A percentile compares a stretch with the other conserved stretches of the same genome.
These are phyloP conservation scores for Alloplasta piceator DNA, from an alignment of 2,888 invertebrate species.

Conservation along the genomic window DNA sequence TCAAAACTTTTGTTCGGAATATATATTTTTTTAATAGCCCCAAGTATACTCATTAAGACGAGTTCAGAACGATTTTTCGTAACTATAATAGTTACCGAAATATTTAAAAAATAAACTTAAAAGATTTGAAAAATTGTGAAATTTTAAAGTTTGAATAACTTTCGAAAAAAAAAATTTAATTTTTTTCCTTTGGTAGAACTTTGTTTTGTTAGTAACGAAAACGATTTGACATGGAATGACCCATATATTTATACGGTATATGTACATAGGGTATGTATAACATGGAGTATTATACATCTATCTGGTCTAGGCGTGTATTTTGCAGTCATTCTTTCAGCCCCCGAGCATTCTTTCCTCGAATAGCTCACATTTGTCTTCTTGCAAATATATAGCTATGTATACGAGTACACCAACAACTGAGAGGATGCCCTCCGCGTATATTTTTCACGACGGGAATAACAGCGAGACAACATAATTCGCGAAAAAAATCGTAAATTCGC, in stretches of 20 bases:
- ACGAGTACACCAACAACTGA: constrained; percentile 8
- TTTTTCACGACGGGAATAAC: constrained; percentile 21
- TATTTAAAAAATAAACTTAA: too few species aligned
- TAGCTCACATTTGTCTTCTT: constrained; percentile 61
- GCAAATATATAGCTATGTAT: background rate
- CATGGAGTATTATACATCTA: constrained; percentile 54
- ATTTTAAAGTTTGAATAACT: too few species aligned
- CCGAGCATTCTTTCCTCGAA: constrained; percentile 62
- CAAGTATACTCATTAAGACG: too few species aligned
- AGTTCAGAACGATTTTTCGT: too few species aligned
- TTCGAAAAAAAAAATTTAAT: too few species aligned
- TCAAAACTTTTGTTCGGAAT: too few species aligned
- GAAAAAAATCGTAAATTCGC: constrained; percentile 17
- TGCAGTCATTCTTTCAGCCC: constrained; percentile 62
- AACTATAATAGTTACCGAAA: too few species aligned
- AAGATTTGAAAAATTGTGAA: too few species aligned
- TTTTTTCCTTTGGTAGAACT: too few species aligned
- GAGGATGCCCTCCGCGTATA: background rate
- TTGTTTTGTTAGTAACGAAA: too few species aligned
- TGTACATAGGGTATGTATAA: constrained; percentile 47
- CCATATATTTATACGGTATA: constrained; percentile 30
- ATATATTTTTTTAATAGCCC: too few species aligned
- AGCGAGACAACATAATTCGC: constrained; percentile 29
- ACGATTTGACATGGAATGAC: too few species aligned
- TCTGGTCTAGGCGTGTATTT: constrained; percentile 52